Evolutionary conservation across 1,140 invertebrate genomes (phyloP), one percentile per base, ranked within the genome.

Genomic region (Contarinia nasturtii): DNA sequence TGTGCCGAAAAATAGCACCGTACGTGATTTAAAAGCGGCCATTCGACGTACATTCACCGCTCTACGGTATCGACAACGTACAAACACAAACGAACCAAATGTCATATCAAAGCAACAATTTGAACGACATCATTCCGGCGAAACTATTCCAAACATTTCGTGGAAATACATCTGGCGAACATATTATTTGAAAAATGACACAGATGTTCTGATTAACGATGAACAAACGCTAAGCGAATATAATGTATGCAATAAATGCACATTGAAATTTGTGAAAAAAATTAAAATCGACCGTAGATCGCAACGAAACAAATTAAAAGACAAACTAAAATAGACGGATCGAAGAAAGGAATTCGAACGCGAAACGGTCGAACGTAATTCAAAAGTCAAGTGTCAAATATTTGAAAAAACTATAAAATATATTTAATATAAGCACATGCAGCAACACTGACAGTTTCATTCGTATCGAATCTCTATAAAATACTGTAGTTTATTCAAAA

Each of bases 111-210:
- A 44, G 43, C 38, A 15, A n/a, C n/a, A n/a, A 15, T 19, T 19
- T 4, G 19, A 44, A 15, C 19, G 22, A 22, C 27, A 7, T 8
- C 5, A 11, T 33, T 19, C 42, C 12, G 14, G 4, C 18, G 18
- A 22, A 44, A 14, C 12, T 5, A 21, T 19, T 21, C 14, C 44
- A 46, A 69, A 69, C 50, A 69, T 81, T 17, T 79, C 73, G 56
- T 82, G 79, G 79, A 66, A 63, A 34, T 77, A 79, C 61, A 59
- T 81, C 51, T 82, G 79, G 79, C 71, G 66, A 51, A 74, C 72
- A 12, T 74, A 76, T 55, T 68, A 70, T 64, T 58, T 81, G 15
- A 67, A 69, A 50, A 68, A 65, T 57, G 61, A 69, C 44, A 63
- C 64, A 4, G 56, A 64, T 33, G 68, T 69, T 47, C 57, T 78